Evolutionary conservation across 1,140 invertebrate genomes (phyloP).

Genomic region (Zaprionus vittiger): DNA sequence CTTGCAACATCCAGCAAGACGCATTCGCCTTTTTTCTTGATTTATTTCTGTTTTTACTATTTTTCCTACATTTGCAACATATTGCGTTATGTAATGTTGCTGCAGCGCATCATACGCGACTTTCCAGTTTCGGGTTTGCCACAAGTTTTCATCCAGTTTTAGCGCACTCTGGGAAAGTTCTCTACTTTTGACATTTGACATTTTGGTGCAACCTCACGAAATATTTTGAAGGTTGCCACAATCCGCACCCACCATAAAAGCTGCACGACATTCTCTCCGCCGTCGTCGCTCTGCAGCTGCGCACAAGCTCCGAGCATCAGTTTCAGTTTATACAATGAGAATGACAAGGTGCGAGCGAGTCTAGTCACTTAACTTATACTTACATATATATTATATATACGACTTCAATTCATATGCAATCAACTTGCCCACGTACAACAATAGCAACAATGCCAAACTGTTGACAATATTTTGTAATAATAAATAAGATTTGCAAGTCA

Average conservation of each 20-base stretch:
- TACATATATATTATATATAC: background rate
- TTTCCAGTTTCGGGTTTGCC: background rate
- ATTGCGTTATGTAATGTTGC: background rate
- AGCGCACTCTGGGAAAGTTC: constrained; percentile 64
- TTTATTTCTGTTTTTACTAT: background rate
- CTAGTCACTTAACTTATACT: background rate
- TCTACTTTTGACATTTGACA: constrained; percentile 47
- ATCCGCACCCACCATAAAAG: constrained; percentile 61
- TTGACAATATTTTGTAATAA: background rate
- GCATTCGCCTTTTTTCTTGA: background rate
- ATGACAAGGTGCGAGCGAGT: background rate
- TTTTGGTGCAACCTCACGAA: constrained; percentile 46
- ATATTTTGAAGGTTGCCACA: constrained; percentile 73
- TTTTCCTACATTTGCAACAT: constrained; percentile 19
- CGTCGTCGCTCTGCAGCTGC: background rate
- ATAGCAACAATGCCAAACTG: constrained; percentile 3
- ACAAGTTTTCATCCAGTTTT: background rate
- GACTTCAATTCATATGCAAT: background rate
- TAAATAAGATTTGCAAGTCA: constrained; percentile 1
- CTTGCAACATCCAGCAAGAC: constrained; percentile 2
- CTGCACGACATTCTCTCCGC: constrained; percentile 60
- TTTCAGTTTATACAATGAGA: too few species aligned
- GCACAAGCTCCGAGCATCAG: background rate
- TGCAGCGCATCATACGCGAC: background rate
- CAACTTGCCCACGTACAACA: background rate